These are phyloP conservation scores for Pemphredon lugubris DNA, from an alignment of 2,888 invertebrate species.

Conservation along the genomic window DNA sequence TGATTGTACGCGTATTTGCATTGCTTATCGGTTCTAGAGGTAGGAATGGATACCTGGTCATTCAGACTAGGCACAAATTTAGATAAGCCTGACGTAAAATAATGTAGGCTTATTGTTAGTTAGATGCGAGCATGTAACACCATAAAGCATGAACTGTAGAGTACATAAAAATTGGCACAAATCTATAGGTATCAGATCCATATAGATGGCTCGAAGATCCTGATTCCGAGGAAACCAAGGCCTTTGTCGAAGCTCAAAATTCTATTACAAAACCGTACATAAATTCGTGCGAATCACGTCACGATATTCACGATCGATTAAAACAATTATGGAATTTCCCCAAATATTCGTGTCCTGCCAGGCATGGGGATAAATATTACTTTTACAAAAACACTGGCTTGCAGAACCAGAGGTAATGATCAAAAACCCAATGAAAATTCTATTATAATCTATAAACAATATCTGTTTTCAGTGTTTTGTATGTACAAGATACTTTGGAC, in stretches of 20 bases:
- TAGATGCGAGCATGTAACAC: too few species aligned
- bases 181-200: slow-evolving; percentile 89
- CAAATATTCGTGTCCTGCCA: slow-evolving; percentile 94
- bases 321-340: slow-evolving; percentile 97
- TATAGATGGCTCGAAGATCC: slow-evolving; percentile 99
- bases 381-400: slow-evolving; percentile 96
- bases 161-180: slow-evolving; percentile 3
- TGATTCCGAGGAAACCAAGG: slow-evolving; percentile 93
- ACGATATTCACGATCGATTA: slow-evolving; percentile 89
- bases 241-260: slow-evolving; percentile 95
- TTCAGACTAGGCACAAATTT: too few species aligned
- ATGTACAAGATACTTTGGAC: slow-evolving; percentile 90
- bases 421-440: background rate
- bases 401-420: slow-evolving; percentile 94
- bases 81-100: too few species aligned
- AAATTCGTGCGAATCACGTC: slow-evolving; percentile 88
- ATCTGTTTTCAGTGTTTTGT: slow-evolving; percentile 89
- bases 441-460: background rate
- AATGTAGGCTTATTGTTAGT: too few species aligned
- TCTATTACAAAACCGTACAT: slow-evolving; percentile 93
- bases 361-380: slow-evolving; percentile 92
- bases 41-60: too few species aligned
- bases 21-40: too few species aligned
- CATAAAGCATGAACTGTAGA: background rate
- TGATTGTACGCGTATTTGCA: too few species aligned